Conservation (phyloP, 2,113 vertebrate genomes). For the Leiothrix lutea region DNA sequence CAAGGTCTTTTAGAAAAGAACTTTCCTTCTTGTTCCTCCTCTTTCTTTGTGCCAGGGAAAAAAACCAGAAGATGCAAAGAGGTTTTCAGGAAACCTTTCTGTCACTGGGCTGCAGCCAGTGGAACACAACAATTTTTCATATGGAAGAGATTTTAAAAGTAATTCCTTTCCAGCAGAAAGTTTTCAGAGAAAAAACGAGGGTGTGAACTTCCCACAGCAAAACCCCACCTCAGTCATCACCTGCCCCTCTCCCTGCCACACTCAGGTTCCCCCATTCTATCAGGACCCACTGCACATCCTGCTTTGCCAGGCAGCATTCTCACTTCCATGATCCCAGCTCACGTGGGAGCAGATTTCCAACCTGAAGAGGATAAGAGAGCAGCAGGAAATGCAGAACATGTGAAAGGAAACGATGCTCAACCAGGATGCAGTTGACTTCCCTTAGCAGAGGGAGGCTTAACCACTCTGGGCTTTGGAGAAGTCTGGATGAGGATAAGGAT, state of each 20-base stretch:
- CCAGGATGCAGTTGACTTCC: not conserved
- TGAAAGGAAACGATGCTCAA: not conserved
- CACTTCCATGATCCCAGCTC: not conserved
- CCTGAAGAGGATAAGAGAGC: not conserved
- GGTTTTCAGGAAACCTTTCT: not conserved
- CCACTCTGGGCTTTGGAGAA: not conserved
- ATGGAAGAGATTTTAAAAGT: not conserved
- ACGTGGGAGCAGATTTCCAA: not conserved
- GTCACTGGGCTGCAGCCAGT: not conserved
- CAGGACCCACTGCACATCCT: not conserved
- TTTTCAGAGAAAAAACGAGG: not conserved
- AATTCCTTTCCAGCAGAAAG: not conserved
- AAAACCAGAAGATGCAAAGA: not conserved
- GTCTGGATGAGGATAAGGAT: not conserved
- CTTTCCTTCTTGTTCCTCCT: not conserved
- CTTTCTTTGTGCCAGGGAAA: not conserved
- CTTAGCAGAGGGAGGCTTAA: not conserved
- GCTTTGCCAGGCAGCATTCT: not conserved
- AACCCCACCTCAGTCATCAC: fast-evolving
- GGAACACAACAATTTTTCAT: not conserved
- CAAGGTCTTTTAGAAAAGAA: not conserved
- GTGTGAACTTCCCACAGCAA: not conserved
- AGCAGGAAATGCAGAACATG: not conserved
- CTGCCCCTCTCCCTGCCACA: not conserved
- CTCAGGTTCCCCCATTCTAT: not conserved